A percentile compares a stretch with the other conserved stretches of the same genome.
phyloP scores from a whole-genome alignment of 2,888 invertebrate genomes.

The Nemotelus pantherinus region DNA sequence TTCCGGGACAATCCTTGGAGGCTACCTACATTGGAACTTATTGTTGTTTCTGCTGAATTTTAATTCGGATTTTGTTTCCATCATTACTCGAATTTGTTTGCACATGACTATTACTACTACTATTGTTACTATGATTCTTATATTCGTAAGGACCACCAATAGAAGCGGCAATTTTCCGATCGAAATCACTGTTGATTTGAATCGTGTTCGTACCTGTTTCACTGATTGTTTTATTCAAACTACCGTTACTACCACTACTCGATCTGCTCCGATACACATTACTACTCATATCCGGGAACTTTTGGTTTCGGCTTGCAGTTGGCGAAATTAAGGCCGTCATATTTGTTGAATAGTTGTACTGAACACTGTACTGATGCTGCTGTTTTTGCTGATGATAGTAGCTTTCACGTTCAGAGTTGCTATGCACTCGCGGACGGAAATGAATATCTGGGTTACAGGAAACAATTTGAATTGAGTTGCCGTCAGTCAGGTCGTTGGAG shows the following conservation, averaged over 20 bases:
- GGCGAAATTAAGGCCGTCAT: constrained; percentile 27
- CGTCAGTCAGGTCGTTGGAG: constrained; percentile 27
- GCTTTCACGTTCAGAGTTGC: constrained; percentile 7
- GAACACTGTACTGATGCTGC: constrained; percentile 30
- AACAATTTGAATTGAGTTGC: constrained; percentile 2
- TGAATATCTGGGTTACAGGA: neutral
- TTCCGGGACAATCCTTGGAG: too few relatives aligned
- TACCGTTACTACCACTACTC: constrained; percentile 39
- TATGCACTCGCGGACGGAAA: constrained; percentile 36
- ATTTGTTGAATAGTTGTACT: constrained; percentile 18
- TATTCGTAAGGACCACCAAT: constrained; percentile 49
- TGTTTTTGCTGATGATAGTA: neutral
- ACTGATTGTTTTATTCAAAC: constrained; percentile 29
- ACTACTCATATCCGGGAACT: constrained; percentile 9
- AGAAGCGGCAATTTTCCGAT: constrained; percentile 47
- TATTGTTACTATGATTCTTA: constrained; percentile 37
- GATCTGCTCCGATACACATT: constrained; percentile 14
- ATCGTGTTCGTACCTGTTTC: constrained; percentile 25
- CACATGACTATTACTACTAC: constrained; percentile 1
- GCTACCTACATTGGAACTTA: too few relatives aligned
- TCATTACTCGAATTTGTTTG: constrained; percentile 27
- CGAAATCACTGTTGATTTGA: constrained; percentile 46
- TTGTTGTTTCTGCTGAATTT: constrained; percentile 51
- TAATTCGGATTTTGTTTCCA: constrained; percentile 51
- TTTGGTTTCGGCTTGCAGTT: constrained; percentile 19